phyloP scores from a whole-genome alignment of 2,113 vertebrate species.

The Pterocles gutturalis region DNA sequence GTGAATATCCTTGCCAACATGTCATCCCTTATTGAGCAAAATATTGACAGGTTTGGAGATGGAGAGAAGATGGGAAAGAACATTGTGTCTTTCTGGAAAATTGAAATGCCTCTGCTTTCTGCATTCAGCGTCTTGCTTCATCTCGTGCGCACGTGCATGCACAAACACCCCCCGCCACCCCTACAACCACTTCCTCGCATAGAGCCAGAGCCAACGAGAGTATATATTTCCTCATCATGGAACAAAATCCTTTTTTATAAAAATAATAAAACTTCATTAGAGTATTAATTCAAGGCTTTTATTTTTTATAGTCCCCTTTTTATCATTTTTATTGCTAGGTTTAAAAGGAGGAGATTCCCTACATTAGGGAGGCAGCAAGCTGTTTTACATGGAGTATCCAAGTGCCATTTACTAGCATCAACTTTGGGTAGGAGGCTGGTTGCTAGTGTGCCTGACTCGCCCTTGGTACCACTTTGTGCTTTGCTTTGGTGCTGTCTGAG shows the following conservation, averaged over 20 bases:
- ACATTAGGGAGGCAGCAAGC: conserved; percentile 59
- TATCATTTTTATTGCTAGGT: conserved; percentile 71
- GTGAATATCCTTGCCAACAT: conserved; percentile 7
- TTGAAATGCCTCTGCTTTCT: neutral
- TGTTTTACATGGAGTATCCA: conserved; percentile 55
- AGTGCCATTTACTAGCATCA: conserved; percentile 50
- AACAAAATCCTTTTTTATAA: conserved; percentile 69
- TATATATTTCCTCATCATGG: conserved; percentile 64
- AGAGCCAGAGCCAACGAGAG: conserved; percentile 32
- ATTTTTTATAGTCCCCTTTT: conserved; percentile 60
- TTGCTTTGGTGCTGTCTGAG: neutral
- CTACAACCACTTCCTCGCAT: neutral
- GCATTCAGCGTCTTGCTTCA: neutral
- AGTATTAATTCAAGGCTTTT: conserved; percentile 68
- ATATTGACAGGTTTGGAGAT: conserved; percentile 50
- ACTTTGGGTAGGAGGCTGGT: conserved; percentile 42
- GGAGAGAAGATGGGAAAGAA: neutral
- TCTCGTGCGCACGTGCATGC: rapidly evolving
- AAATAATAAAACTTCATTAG: conserved; percentile 74
- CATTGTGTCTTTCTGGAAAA: conserved; percentile 3
- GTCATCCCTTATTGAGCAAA: conserved; percentile 20
- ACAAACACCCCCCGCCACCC: neutral
- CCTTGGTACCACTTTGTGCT: neutral
- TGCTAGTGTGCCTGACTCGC: neutral
- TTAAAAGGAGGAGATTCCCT: conserved; percentile 67